Conservation (phyloP, 2,113 vertebrate genomes). For the Burhinus oedicnemus region DNA sequence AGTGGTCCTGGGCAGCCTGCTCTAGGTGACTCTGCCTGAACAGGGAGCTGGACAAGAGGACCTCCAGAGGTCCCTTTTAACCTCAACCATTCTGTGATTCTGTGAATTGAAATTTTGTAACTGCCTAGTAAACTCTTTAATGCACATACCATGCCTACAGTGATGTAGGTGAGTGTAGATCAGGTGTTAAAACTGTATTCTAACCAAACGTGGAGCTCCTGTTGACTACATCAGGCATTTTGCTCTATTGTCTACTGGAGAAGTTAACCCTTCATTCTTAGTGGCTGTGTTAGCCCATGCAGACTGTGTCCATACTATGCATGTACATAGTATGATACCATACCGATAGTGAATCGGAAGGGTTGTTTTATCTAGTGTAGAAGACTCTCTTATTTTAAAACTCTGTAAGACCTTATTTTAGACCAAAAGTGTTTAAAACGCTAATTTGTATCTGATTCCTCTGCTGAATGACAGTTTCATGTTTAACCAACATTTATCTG, state of each 20-base stretch:
- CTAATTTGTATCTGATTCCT: neutral
- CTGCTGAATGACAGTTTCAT: slow-evolving; percentile 24
- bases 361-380: neutral
- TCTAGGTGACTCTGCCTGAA: neutral
- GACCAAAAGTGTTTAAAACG: neutral
- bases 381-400: neutral
- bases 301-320: neutral
- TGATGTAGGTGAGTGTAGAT: neutral
- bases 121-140: neutral
- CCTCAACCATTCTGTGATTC: neutral
- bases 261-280: neutral
- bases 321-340: neutral
- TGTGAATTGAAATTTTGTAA: neutral
- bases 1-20: neutral
- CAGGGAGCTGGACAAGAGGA: neutral
- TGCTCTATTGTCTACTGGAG: neutral
- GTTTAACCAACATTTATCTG: slow-evolving; percentile 54
- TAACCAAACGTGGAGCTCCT: neutral
- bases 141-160: neutral
- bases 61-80: neutral
- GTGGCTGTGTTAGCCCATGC: neutral
- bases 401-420: neutral
- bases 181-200: neutral
- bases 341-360: neutral
- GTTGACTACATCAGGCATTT: neutral